Evolutionary conservation across 2,113 vertebrate species (phyloP), one percentile per base, ranked within the genome.

Genomic region (Engraulis encrasicolus): DNA sequence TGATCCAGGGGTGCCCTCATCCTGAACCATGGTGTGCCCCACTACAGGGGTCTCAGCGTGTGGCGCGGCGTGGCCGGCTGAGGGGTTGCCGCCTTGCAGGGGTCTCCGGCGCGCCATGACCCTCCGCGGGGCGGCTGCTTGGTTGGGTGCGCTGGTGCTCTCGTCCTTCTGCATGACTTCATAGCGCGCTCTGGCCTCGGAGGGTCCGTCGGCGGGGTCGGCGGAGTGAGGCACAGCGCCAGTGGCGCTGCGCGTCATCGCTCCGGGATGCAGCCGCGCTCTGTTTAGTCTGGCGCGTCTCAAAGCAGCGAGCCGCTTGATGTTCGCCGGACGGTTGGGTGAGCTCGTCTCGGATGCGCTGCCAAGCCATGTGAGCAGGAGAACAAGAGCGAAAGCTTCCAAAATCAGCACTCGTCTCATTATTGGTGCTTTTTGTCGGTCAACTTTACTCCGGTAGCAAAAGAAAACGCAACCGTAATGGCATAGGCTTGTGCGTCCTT

Each of bases 351-450:
- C 88, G 19, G 93, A 95, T 49, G 87, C 91, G 2, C 94, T 95
- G 37, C 92, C 90, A 54, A 96, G 90, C 94, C 95, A 97, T 19
- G 85, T 90, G 0, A 94, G 84, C 82, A 95, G 86, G 90, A 52
- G 95, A 45, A 97, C 66, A 84, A 96, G 90, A 81, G 92, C 85
- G n/a, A 96, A 86, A 54, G 89, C 66, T 34, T 12, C 66, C 78
- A 96, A 90, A 82, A 94, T 83, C 82, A 91, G 89, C 82, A 85
- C 93, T 93, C 92, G 91, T 85, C 84, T 95, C 96, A 96, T 97
- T 85, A 90, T 95, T 74, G 40, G 40, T 27, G 6, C 19, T 14
- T 27, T 74, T 74, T 34, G 27, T 34, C 66, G 34, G 66, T 74
- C 27, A 74, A 74, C 31, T 27, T 71, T 71, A 34, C 58, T 66